Percentiles rank a stretch among this genome's conserved stretches.
Evolutionary conservation across 37 sponge, comb jelly and placozoan genomes (phyloP).

Genomic region (Ianthella basta): DNA sequence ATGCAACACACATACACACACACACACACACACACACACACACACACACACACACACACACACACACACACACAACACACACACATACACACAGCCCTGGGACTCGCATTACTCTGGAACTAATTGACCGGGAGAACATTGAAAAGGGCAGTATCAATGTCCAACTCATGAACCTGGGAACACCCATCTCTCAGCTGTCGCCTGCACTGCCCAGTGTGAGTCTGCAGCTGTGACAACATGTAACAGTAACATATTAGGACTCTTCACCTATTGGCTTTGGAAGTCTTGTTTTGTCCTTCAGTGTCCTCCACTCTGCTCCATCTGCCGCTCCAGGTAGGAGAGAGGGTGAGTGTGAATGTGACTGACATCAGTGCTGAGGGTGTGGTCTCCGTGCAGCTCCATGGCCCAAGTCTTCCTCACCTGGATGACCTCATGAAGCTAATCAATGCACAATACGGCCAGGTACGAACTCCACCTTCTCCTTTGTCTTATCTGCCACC

Average conservation of each 20-base stretch:
- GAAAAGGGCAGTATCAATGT: conserved; percentile 52
- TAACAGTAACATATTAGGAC: background rate
- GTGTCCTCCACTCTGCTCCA: background rate
- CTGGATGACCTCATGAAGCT: conserved; percentile 57
- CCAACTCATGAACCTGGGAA: conserved; percentile 29
- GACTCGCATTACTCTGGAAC: conserved; percentile 46
- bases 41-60: too few relatives aligned
- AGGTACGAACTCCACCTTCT: background rate
- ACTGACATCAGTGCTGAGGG: conserved; percentile 58
- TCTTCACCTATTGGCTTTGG: background rate
- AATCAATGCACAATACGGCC: conserved; percentile 43
- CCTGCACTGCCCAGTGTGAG: conserved; percentile 59
- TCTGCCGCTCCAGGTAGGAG: background rate
- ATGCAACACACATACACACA: too few relatives aligned
- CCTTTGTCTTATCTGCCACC: too few relatives aligned
- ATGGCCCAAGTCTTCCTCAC: conserved; percentile 43
- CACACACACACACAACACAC: too few relatives aligned
- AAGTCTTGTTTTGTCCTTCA: background rate
- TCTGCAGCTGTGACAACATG: background rate
- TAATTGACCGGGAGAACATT: conserved; percentile 37
- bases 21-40: too few relatives aligned
- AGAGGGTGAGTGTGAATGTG: conserved; percentile 49
- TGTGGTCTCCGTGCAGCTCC: conserved; percentile 59
- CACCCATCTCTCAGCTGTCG: conserved; percentile 39
- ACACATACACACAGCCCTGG: conserved; percentile 65